Base-by-base conservation (phyloP, 1,140 invertebrate species). In the Latrodectus geometricus region DNA sequence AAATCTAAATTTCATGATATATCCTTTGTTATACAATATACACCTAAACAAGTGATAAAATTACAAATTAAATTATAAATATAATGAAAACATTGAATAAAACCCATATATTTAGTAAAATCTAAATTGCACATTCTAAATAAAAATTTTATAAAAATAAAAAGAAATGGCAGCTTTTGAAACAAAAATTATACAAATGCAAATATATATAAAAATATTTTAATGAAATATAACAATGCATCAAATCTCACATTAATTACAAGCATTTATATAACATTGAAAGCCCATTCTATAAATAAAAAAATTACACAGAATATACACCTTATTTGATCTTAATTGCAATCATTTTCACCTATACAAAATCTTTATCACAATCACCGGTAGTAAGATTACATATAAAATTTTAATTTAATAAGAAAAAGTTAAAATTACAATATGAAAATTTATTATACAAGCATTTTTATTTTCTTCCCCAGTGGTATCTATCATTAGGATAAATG, bases 391-490 rank as follows among this genome's bases (percentile, higher is more conserved):
- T 48, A 72, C 54, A 81, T 72, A 81, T 72, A 35, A 72, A 68
- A 68, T 54, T 68, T 81, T 81, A 50, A 72, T 68, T 56, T 75
- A 75, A 35, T 35, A 35, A 35, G 20, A 72, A 79, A 23, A 68
- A 50, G 21, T 79, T 17, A 70, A 80, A 80, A 69, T 66, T 80
- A 81, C 70, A 81, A 81, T 56, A 49, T 78, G 76, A 20, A 78
- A 68, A 66, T 48, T 76, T 52, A n/a, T 75, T 50, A 20, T 79
- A 66, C 54, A 21, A 35, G 72, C 68, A 72, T 54, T 66, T 20
- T 72, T 49, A 88, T 52, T 88, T 88, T 54, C 70, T 88, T 21
- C 77, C 77, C 84, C 83, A 88, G 50, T 86, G 88, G 70, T 87
- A 88, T n/a, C 85, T 52, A 81, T 83, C 88, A 9, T 80, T 79